These are phyloP conservation scores for Tragelaphus imberbis DNA, from an alignment of 2,113 vertebrate species.

Conservation along the genomic window DNA sequence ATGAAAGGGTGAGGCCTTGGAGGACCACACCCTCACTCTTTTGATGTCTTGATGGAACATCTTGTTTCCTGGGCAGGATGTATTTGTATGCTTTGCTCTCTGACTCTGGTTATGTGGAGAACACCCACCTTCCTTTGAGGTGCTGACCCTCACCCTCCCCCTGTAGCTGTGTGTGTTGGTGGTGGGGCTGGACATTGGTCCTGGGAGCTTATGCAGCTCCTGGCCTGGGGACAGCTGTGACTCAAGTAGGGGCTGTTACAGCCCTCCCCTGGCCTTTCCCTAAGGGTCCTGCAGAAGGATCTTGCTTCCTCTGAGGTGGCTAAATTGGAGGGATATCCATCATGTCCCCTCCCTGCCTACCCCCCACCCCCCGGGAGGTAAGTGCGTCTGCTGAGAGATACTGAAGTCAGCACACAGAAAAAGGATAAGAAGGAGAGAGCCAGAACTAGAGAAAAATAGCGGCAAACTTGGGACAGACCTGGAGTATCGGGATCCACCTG, in stretches of 20 bases:
- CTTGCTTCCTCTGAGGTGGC: background rate
- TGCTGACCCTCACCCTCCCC: background rate
- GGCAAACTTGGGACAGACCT: too few relatives aligned
- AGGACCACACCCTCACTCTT: background rate
- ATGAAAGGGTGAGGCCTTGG: background rate
- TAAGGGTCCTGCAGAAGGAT: rapidly evolving
- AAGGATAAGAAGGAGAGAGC: background rate
- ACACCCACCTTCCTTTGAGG: background rate
- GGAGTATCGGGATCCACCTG: rapidly evolving
- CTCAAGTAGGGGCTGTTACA: background rate
- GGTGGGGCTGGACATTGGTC: rapidly evolving
- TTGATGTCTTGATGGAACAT: rapidly evolving
- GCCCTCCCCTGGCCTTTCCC: background rate
- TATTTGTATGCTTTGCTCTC: background rate
- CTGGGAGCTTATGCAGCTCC: background rate
- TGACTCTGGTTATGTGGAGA: background rate
- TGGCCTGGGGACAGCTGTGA: background rate
- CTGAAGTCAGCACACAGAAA: background rate
- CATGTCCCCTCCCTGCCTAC: background rate
- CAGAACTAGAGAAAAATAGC: background rate
- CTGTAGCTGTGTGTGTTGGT: background rate
- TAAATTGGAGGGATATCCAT: background rate
- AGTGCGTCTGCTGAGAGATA: rapidly evolving
- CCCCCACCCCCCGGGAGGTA: rapidly evolving
- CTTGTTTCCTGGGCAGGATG: background rate